Base-by-base conservation (phyloP, 2,113 vertebrate species). In the Corvus cornix region DNA sequence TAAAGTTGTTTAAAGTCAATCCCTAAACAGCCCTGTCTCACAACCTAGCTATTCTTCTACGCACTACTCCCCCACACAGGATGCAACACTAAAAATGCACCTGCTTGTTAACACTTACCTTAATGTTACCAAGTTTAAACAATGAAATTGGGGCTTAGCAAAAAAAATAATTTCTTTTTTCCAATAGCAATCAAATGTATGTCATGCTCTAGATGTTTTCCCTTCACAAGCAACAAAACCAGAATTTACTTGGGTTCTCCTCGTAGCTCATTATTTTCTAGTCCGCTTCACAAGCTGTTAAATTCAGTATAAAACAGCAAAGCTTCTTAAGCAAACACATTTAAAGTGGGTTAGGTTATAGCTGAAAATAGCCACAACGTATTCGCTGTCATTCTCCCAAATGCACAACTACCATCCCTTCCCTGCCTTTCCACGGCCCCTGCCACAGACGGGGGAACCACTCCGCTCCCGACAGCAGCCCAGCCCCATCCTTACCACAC, bases 381-480 rank as follows among this genome's bases (percentile, higher is more conserved):
- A 2, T 30, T 35, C 55, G 39, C 35, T 60, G 37, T 6, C 24
- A 3, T 12, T 27, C 8, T 58, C 56, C 33, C 56, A 16, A 17
- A 2, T 0, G 1, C 22, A 11, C 21, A 51, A 9, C 10, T 2
- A 3, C 44, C 56, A n/a, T 5, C 53, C 41, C 37, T 39, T 30
- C 70, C 56, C 28, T 41, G 35, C 52, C 46, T 28, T 44, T 13
- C 31, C 46, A 17, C 35, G 6, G 43, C 0, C 1, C 56, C 35
- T 30, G 67, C 16, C 28, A 3, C 51, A 22, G 16, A 7, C 3
- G 2, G 0, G 33, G 43, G 16, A 58, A 14, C 16, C 7, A 8
- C 49, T 27, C 46, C 1, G 0, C 3, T 59, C 39, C 48, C 67
- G 17, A 27, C 31, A 10, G 0, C n/a, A 7, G 49, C 4, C 4